Percentiles rank a stretch among this genome's conserved stretches.
These are phyloP conservation scores for Junonia oenone DNA, from an alignment of 2,888 invertebrate species.

Conservation along the genomic window DNA sequence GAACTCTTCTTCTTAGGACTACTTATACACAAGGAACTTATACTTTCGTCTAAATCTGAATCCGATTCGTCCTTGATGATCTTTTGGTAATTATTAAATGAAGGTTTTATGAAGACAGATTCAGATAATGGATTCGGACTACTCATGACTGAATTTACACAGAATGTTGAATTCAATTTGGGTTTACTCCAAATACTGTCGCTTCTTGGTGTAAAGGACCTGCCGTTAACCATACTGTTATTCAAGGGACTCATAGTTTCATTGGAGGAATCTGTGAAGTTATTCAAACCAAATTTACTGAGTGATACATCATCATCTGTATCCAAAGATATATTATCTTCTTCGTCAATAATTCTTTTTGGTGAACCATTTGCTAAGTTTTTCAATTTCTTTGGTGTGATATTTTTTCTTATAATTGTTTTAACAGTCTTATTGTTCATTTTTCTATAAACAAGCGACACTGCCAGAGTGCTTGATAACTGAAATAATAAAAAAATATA, in stretches of 20 bases:
- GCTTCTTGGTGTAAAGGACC: constrained; percentile 55
- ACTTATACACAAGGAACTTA: constrained; percentile 74
- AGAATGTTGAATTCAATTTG: constrained; percentile 64
- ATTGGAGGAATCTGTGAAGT: constrained; percentile 61
- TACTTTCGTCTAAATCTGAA: constrained; percentile 76
- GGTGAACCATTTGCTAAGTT: constrained; percentile 44
- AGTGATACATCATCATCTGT: constrained; percentile 71
- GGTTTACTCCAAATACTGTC: constrained; percentile 61
- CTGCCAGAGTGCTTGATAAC: constrained; percentile 51
- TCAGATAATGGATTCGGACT: constrained; percentile 59
- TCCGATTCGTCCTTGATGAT: constrained; percentile 64
- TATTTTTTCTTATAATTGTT: constrained; percentile 35
- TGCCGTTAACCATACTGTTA: constrained; percentile 51
- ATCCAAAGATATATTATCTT: constrained; percentile 52
- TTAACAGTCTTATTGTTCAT: constrained; percentile 41
- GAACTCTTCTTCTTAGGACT: constrained; percentile 57
- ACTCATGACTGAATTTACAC: constrained; percentile 50
- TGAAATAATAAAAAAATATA: constrained; percentile 43
- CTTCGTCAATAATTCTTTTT: constrained; percentile 46
- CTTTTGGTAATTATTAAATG: constrained; percentile 64
- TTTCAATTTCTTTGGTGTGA: constrained; percentile 50
- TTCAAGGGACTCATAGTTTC: constrained; percentile 50
- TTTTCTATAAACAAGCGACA: constrained; percentile 53
- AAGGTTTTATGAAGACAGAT: constrained; percentile 59
- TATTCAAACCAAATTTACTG: constrained; percentile 65